phyloP scores from a whole-genome alignment of 2,797 vertebrate genomes.

The Todus mexicanus region DNA sequence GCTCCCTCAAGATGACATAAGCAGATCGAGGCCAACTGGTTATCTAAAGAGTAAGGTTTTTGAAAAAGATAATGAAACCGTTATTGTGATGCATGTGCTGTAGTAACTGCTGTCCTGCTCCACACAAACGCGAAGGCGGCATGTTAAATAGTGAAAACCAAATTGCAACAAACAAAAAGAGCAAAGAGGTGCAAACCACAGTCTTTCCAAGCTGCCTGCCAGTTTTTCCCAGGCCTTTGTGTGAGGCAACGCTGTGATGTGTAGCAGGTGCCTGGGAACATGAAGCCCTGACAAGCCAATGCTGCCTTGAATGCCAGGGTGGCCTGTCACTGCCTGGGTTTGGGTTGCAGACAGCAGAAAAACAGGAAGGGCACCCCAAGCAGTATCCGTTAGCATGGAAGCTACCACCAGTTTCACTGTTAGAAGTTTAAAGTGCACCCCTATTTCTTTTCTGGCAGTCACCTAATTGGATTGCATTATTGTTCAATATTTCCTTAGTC shows the following conservation, averaged over 20 bases:
- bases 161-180: neutral
- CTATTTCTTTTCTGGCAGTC: neutral
- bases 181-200: neutral
- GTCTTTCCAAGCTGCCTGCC: neutral
- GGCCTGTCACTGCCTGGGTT: neutral
- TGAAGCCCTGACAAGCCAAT: neutral
- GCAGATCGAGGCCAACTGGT: neutral
- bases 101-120: neutral
- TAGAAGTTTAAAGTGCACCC: neutral
- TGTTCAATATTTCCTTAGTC: neutral
- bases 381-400: accelerated
- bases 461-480: neutral
- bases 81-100: neutral
- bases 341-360: neutral
- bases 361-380: neutral
- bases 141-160: neutral
- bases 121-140: neutral
- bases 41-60: neutral
- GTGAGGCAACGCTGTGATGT: neutral
- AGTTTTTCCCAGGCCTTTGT: neutral
- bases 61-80: neutral
- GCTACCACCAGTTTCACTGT: neutral
- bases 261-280: neutral
- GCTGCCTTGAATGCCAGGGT: neutral
- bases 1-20: neutral